phyloP scores from a whole-genome alignment of 1,140 invertebrate species.

The Dufourea novaeangliae region DNA sequence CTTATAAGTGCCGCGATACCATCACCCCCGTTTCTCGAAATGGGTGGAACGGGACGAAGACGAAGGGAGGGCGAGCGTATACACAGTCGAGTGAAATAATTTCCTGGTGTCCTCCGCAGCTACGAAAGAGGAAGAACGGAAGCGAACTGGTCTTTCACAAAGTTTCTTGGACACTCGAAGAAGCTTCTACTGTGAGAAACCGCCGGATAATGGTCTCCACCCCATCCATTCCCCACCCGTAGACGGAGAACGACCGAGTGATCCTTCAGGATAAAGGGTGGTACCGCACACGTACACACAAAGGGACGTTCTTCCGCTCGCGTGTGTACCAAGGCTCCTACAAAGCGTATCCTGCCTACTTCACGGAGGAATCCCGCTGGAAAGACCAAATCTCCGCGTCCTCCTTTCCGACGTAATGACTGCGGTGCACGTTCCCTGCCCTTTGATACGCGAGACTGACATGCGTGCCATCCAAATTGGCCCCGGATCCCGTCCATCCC shows the following conservation, averaged over 20 bases:
- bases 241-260: constrained; percentile 71
- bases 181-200: constrained; percentile 70
- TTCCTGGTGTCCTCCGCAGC: constrained; percentile 76
- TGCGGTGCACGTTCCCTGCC: constrained; percentile 17
- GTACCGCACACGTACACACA: constrained; percentile 67
- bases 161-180: constrained; percentile 78
- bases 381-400: constrained; percentile 61
- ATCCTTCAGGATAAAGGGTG: constrained; percentile 74
- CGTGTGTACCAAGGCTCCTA: constrained; percentile 46
- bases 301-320: constrained; percentile 51
- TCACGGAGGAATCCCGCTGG: constrained; percentile 50
- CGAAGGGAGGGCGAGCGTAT: constrained; percentile 18
- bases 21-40: background rate
- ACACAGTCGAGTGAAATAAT: constrained; percentile 74
- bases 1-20: background rate
- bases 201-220: constrained; percentile 76
- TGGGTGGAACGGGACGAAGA: background rate
- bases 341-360: constrained; percentile 52
- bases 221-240: too few species aligned
- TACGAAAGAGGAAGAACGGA: constrained; percentile 67
- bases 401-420: constrained; percentile 59
- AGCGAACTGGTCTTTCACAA: constrained; percentile 74
- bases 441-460: constrained; percentile 44
- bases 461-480: constrained; percentile 21
- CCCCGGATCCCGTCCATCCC: background rate